Conservation (phyloP, 2,888 invertebrate species). For the Pelosia muscerda region DNA sequence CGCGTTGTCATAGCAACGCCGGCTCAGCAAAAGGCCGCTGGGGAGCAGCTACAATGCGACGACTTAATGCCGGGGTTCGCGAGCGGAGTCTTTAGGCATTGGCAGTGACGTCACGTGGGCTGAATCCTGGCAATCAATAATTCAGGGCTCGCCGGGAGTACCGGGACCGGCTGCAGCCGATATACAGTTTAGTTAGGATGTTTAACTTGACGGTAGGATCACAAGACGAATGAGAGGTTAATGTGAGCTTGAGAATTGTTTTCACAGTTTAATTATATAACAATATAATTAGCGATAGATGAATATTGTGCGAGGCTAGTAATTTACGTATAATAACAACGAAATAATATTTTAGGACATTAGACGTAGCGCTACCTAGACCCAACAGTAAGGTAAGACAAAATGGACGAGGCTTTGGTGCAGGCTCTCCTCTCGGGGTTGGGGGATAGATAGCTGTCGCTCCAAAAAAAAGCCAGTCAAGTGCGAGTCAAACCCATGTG, state of each 20-base stretch:
- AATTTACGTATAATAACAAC: no score
- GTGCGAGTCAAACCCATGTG: no score
- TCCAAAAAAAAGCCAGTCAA: no score
- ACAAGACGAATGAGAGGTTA: background rate
- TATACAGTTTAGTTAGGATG: background rate
- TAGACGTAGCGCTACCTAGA: no score
- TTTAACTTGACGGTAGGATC: background rate
- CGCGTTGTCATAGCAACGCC: slow-evolving; percentile 15
- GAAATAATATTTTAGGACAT: no score
- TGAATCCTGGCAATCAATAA: slow-evolving; percentile 47
- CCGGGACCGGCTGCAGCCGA: slow-evolving; percentile 12
- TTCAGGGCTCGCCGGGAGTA: slow-evolving; percentile 28
- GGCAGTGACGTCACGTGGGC: slow-evolving; percentile 44
- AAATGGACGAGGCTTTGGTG: no score
- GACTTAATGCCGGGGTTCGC: slow-evolving; percentile 10
- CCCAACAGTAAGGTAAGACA: no score
- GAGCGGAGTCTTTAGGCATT: slow-evolving; percentile 28
- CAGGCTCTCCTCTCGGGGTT: no score
- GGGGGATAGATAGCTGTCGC: no score
- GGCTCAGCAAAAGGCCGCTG: background rate
- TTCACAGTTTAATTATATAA: background rate
- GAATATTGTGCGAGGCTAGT: no score
- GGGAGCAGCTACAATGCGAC: slow-evolving; percentile 3
- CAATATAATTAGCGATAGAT: background rate
- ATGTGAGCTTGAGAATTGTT: background rate